Conservation (phyloP, 2,888 invertebrate genomes). For the Hemithea aestivaria region DNA sequence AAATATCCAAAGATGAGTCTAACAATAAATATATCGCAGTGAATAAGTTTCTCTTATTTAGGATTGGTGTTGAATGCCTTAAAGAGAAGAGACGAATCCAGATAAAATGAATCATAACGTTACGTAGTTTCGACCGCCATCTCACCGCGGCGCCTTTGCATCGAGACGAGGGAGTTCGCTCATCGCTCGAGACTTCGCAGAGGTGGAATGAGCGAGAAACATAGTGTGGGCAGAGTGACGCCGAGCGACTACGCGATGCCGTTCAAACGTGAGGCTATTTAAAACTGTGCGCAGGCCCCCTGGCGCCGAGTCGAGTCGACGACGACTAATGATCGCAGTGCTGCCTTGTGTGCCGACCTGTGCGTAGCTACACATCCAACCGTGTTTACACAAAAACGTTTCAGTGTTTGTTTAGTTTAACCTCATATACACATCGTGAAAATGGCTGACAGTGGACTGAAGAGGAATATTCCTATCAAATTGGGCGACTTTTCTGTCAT, state of each 20-base stretch:
- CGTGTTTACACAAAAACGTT: conserved; percentile 70
- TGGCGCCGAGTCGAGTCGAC: conserved; percentile 64
- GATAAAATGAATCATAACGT: conserved; percentile 66
- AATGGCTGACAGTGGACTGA: conserved; percentile 92
- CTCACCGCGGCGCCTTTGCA: conserved; percentile 35
- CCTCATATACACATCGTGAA: conserved; percentile 44
- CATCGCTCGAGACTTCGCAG: conserved; percentile 30
- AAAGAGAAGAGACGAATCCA: conserved; percentile 59
- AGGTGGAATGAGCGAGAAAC: conserved; percentile 76
- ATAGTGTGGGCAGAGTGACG: conserved; percentile 73
- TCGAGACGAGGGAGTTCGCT: conserved; percentile 26
- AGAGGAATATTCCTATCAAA: conserved; percentile 95
- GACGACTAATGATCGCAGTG: conserved; percentile 72
- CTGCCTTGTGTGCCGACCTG: conserved; percentile 69
- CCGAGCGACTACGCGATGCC: conserved; percentile 57
- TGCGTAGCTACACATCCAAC: conserved; percentile 62
- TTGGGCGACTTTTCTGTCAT: conserved; percentile 96
- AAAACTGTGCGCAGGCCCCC: conserved; percentile 79
- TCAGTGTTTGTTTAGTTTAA: conserved; percentile 74
- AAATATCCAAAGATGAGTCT: conserved; percentile 12
- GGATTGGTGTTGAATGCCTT: conserved; percentile 49
- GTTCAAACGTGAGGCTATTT: conserved; percentile 76
- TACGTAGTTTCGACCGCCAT: conserved; percentile 46
- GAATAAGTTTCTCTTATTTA: conserved; percentile 44
- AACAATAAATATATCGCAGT: conserved; percentile 44